Evolutionary conservation across 1,140 invertebrate genomes (phyloP).

Genomic region (Plodia interpunctella): DNA sequence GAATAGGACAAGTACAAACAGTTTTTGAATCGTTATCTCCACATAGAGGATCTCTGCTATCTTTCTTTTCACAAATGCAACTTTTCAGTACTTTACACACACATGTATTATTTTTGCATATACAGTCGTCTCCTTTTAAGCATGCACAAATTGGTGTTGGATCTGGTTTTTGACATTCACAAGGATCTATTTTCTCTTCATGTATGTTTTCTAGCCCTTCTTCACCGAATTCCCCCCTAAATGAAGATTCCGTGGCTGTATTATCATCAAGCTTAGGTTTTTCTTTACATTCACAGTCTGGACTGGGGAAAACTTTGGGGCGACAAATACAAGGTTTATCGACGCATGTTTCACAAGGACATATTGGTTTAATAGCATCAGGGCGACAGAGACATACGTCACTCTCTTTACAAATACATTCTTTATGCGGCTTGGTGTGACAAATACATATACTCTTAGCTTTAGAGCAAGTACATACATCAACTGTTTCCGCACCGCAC

Average conservation of each 20-base stretch:
- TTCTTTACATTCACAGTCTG: slow-evolving; percentile 46
- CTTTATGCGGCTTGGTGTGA: slow-evolving; percentile 32
- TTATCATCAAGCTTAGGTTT: slow-evolving; percentile 29
- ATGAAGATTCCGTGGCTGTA: neutral
- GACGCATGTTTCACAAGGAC: slow-evolving; percentile 40
- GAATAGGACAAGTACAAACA: slow-evolving; percentile 39
- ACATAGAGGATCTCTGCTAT: slow-evolving; percentile 29
- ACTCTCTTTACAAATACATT: slow-evolving; percentile 42
- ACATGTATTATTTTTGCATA: slow-evolving; percentile 40
- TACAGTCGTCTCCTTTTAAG: slow-evolving; percentile 43
- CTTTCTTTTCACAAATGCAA: slow-evolving; percentile 40
- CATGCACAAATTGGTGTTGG: slow-evolving; percentile 41
- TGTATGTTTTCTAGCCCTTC: slow-evolving; percentile 18
- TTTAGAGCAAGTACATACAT: slow-evolving; percentile 44
- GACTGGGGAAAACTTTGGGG: slow-evolving; percentile 41
- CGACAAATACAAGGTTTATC: slow-evolving; percentile 55
- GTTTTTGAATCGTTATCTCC: slow-evolving; percentile 37
- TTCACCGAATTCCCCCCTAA: slow-evolving; percentile 17
- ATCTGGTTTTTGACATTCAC: slow-evolving; percentile 47
- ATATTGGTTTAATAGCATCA: slow-evolving; percentile 37
- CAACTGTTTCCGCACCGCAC: slow-evolving; percentile 44
- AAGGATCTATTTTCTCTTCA: slow-evolving; percentile 25
- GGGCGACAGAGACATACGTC: slow-evolving; percentile 50
- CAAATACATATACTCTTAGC: slow-evolving; percentile 54
- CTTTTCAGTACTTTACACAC: slow-evolving; percentile 44